Evolutionary conservation across 2,797 vertebrate species (phyloP).

Genomic region (Microchirus variegatus): DNA sequence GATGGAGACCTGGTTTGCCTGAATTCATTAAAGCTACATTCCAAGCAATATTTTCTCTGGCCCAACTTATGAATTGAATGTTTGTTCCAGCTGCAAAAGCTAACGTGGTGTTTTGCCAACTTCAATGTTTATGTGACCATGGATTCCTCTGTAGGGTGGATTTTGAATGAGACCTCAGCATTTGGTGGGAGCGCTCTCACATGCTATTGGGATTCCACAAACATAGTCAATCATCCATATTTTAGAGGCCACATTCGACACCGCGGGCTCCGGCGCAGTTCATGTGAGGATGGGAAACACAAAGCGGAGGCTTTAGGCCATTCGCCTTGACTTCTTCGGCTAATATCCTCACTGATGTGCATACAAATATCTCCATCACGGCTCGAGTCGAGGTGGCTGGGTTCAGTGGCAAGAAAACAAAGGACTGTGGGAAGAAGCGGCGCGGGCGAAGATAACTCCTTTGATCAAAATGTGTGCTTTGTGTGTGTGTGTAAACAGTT

Average conservation of each 20-base stretch:
- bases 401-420: constrained; percentile 34
- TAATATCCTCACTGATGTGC: constrained; percentile 1
- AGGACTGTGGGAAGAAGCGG: constrained; percentile 18
- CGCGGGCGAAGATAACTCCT: constrained; percentile 38
- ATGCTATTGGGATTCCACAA: constrained; percentile 27
- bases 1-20: constrained; percentile 62
- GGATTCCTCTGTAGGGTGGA: constrained; percentile 71
- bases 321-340: background rate
- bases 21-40: constrained; percentile 79
- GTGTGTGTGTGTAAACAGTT: constrained; percentile 52
- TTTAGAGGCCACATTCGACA: constrained; percentile 24
- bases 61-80: constrained; percentile 74
- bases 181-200: constrained; percentile 11
- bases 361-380: constrained; percentile 11
- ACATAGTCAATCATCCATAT: constrained; percentile 24
- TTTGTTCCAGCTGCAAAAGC: constrained; percentile 75
- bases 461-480: constrained; percentile 62
- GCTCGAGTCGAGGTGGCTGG: constrained; percentile 5
- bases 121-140: constrained; percentile 71
- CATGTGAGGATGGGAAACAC: constrained; percentile 10
- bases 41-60: constrained; percentile 73
- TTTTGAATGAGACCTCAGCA: constrained; percentile 35
- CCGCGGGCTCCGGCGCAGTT: background rate
- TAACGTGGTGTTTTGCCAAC: constrained; percentile 64
- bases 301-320: background rate